Conservation (phyloP, 2,113 vertebrate species). For the Halichoeres trimaculatus region DNA sequence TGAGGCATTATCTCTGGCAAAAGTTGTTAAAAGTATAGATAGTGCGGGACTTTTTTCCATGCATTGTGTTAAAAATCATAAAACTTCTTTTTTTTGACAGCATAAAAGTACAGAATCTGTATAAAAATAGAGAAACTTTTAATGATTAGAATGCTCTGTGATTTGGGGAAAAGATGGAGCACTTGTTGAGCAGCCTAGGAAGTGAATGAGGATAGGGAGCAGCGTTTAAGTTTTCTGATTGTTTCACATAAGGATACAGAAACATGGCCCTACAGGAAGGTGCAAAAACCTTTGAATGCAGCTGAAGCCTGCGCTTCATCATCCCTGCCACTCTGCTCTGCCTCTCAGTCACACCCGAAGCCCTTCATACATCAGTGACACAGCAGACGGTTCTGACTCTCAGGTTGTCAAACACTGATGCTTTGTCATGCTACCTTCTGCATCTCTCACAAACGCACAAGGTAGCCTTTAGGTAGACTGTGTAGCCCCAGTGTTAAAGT, state of each 20-base stretch:
- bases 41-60: background rate
- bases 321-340: background rate
- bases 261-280: too few relatives aligned
- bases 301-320: background rate
- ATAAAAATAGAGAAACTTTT: background rate
- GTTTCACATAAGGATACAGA: background rate
- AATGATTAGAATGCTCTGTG: background rate
- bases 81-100: background rate
- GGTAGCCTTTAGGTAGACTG: background rate
- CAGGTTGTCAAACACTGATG: background rate
- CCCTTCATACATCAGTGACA: background rate
- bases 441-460: background rate
- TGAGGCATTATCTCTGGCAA: background rate
- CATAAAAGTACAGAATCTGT: background rate
- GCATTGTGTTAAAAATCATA: too few relatives aligned
- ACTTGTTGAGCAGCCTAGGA: background rate
- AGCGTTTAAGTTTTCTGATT: too few relatives aligned
- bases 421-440: background rate
- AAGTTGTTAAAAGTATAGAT: background rate
- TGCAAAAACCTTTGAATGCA: background rate
- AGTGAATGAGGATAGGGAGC: background rate
- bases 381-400: background rate
- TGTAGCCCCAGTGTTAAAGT: background rate
- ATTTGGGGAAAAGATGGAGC: background rate
- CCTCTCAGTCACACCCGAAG: background rate